Percentiles rank a stretch among this genome's conserved stretches.
phyloP scores from a whole-genome alignment of 2,888 invertebrate species.

The Galerucella nymphaeae region DNA sequence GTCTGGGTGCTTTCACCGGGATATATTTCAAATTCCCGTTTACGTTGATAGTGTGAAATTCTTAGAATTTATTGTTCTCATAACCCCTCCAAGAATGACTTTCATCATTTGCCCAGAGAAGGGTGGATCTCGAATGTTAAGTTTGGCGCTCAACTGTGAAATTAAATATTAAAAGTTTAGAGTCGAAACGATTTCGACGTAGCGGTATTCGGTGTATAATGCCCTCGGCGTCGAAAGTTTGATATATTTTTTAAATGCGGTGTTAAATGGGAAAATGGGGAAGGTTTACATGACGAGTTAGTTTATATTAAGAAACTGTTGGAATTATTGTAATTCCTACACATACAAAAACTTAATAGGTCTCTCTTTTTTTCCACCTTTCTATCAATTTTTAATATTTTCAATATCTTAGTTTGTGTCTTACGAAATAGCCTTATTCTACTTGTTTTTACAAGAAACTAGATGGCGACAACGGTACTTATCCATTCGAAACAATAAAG shows the following conservation, averaged over 20 bases:
- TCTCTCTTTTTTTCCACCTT: too few species aligned
- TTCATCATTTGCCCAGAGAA: constrained; percentile 48
- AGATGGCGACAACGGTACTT: too few species aligned
- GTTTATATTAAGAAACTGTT: too few species aligned
- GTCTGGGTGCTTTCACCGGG: constrained; percentile 4
- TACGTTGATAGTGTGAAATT: constrained; percentile 35
- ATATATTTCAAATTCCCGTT: constrained; percentile 28
- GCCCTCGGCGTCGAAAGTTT: constrained; percentile 31
- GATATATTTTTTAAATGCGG: constrained; percentile 31
- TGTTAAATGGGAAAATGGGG: constrained; percentile 30
- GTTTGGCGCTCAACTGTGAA: constrained; percentile 55
- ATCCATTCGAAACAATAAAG: too few species aligned
- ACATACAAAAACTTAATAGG: too few species aligned
- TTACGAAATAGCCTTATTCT: too few species aligned
- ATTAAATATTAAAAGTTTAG: constrained; percentile 58
- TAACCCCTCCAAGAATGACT: constrained; percentile 49
- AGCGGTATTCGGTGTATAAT: constrained; percentile 16
- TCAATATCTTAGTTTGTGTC: too few species aligned
- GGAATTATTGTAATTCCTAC: too few species aligned
- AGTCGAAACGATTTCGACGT: constrained; percentile 34
- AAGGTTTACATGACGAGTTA: constrained; percentile 13
- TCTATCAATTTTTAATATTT: too few species aligned
- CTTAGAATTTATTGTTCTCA: constrained; percentile 50
- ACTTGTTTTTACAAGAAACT: too few species aligned
- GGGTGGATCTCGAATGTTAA: constrained; percentile 39